Evolutionary conservation across 2,113 vertebrate genomes (phyloP), one percentile per base, ranked within the genome.

Genomic region (Oncorhynchus keta): DNA sequence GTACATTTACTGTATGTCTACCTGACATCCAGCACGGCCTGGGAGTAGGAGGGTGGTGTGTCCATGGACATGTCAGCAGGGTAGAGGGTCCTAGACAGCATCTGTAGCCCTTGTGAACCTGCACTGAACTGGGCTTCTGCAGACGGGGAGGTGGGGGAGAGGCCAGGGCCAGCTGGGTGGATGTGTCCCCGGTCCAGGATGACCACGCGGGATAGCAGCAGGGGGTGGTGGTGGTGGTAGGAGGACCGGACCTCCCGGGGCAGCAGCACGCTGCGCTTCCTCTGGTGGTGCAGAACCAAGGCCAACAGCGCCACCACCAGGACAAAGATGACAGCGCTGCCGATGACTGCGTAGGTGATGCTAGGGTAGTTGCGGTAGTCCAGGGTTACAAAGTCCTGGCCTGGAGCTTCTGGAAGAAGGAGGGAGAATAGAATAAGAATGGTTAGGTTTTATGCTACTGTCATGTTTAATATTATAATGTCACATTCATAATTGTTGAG

Each of bases 351-450:
- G 0, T 99, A 99, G 5, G 96, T 98, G 77, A 99, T 96, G 59
- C 96, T 98, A 16, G 98, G 98, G 81, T 99, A 98, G 88, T 97
- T 97, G 0, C 95, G 95, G 51, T 95, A 96, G 84, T 98, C 97
- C 0, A 97, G 93, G 0, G 96, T 97, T 84, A 97, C 96, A 0
- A 96, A 97, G 83, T 96, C 95, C 78, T 98, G 96, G 24, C 94
- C 95, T 0, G 96, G 96, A 80, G 95, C 94, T 74, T 98, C 97
- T 99, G 92, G 2, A 28, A 67, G 14, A 28, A 45, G 32, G n/a
- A 75, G 7, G 4, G 64, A 45, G 67, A 24, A 13, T 12, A 77
- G 45, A 73, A 12, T 20, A 51, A 55, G n/a, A 74, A 5, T 4
- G 65, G 1, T 9, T 79, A 57, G 77, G 18, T 64, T 55, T 55